phyloP scores from a whole-genome alignment of 2,888 invertebrate genomes.

The Cyrtodaria siliqua region DNA sequence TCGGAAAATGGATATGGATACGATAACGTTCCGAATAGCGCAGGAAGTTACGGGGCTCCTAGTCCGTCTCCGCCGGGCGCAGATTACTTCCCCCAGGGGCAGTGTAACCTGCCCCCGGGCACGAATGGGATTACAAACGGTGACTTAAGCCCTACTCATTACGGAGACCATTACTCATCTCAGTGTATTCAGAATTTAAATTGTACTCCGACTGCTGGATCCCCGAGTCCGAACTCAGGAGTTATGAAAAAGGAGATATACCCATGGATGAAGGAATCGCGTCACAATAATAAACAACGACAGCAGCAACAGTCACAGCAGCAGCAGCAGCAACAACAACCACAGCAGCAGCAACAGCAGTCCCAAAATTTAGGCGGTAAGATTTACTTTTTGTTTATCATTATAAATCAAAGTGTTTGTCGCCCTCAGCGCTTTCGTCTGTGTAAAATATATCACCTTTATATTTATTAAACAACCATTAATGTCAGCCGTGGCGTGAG shows the following conservation, averaged over 20 bases:
- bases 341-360: constrained; percentile 45
- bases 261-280: constrained; percentile 83
- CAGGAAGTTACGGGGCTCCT: constrained; percentile 64
- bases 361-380: constrained; percentile 52
- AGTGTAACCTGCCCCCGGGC: constrained; percentile 64
- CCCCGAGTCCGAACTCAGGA: constrained; percentile 55
- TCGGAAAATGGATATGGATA: constrained; percentile 72
- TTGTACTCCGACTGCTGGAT: constrained; percentile 62
- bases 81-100: constrained; percentile 68
- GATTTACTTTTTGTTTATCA: neutral
- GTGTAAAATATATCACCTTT: constrained; percentile 36
- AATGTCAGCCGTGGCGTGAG: constrained; percentile 53
- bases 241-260: constrained; percentile 77
- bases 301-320: constrained; percentile 63
- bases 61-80: constrained; percentile 67
- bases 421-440: neutral
- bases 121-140: constrained; percentile 45
- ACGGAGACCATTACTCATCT: constrained; percentile 67
- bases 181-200: constrained; percentile 71
- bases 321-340: constrained; percentile 59
- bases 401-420: constrained; percentile 8
- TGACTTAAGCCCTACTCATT: constrained; percentile 58
- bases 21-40: constrained; percentile 57
- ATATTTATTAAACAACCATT: constrained; percentile 57
- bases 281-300: constrained; percentile 77